Evolutionary conservation across 2,797 vertebrate species (phyloP).

Genomic region (Ciconia nigra): DNA sequence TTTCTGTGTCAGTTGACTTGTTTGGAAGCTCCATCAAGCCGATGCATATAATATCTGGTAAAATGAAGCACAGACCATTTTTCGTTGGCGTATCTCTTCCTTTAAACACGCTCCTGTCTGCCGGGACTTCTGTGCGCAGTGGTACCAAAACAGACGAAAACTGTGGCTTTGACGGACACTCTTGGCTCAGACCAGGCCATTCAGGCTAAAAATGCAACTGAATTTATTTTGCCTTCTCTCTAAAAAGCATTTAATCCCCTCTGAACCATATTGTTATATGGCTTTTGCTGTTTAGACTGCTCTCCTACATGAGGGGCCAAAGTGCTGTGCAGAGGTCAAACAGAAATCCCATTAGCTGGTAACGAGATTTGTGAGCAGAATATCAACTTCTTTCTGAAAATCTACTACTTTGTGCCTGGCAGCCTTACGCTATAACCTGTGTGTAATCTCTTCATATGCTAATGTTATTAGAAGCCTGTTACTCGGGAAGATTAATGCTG

Average conservation of each 20-base stretch:
- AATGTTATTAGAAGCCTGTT: conserved; percentile 35
- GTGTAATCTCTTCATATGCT: conserved; percentile 63
- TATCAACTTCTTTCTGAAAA: conserved; percentile 37
- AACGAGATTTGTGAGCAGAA: conserved; percentile 57
- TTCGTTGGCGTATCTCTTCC: not conserved
- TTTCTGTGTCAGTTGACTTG: not conserved
- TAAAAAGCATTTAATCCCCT: conserved; percentile 6
- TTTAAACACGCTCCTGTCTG: not conserved
- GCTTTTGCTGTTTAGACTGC: conserved; percentile 1
- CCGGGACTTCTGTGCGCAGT: not conserved
- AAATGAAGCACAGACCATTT: not conserved
- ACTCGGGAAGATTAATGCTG: conserved; percentile 27
- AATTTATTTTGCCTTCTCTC: not conserved
- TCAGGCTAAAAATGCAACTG: not conserved
- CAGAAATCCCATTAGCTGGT: conserved; percentile 61
- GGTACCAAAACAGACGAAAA: not conserved
- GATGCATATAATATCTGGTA: not conserved
- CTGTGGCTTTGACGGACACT: conserved; percentile 3
- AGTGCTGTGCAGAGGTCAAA: conserved; percentile 6
- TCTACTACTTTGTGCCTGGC: not conserved
- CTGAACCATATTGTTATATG: not conserved
- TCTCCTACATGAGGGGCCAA: not conserved
- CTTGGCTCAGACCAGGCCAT: not conserved
- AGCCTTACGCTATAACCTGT: conserved; percentile 1
- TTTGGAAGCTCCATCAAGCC: not conserved